Evolutionary conservation across 1,140 invertebrate species (phyloP).

Genomic region (Drosophila tropicalis): DNA sequence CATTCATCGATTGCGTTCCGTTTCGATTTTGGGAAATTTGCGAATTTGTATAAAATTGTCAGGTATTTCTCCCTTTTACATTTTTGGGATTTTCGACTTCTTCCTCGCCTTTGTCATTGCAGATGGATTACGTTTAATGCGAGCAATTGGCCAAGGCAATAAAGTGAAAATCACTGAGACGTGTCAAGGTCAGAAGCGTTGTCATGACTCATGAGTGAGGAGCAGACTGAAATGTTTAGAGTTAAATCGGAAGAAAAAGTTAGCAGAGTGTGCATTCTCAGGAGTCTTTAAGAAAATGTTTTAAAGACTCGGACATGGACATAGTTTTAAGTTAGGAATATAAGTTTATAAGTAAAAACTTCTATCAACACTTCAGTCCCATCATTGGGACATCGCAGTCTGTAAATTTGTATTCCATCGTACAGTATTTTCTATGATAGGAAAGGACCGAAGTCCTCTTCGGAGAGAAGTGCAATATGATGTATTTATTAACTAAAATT

Average conservation of each 20-base stretch:
- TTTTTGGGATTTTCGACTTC: neutral
- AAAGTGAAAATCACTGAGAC: constrained; percentile 72
- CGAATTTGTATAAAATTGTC: constrained; percentile 63
- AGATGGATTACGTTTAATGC: constrained; percentile 77
- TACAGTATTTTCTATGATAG: too few relatives aligned
- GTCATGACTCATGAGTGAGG: neutral
- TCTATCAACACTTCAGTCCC: too few relatives aligned
- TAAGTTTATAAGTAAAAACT: too few relatives aligned
- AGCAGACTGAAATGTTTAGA: neutral
- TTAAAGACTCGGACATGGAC: neutral
- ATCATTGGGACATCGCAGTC: too few relatives aligned
- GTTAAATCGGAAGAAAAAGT: neutral
- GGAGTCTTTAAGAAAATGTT: neutral
- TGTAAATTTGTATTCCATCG: too few relatives aligned
- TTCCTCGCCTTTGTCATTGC: constrained; percentile 45
- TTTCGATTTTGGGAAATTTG: constrained; percentile 65
- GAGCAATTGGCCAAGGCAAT: constrained; percentile 75
- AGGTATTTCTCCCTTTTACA: constrained; percentile 46
- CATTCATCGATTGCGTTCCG: constrained; percentile 70
- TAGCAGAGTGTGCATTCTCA: neutral
- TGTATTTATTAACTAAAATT: too few relatives aligned
- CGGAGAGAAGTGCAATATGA: too few relatives aligned
- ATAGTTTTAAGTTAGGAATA: neutral
- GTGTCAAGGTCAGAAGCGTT: constrained; percentile 61
- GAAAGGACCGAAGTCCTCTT: too few relatives aligned